phyloP scores from a whole-genome alignment of 2,113 vertebrate species.

The Entomyzon cyanotis region DNA sequence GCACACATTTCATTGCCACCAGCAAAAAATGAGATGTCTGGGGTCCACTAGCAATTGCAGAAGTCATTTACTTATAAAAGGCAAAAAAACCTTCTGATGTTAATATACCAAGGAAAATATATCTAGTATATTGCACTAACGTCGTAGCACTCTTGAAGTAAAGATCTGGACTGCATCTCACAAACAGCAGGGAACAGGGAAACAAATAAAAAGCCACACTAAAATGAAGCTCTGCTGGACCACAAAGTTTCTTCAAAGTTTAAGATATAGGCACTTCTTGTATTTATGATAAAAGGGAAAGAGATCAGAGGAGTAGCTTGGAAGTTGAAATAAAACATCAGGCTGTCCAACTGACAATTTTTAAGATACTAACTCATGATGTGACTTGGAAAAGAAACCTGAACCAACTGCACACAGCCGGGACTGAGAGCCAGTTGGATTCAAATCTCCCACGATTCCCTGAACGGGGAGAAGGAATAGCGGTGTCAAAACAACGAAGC shows the following conservation, averaged over 20 bases:
- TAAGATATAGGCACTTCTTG: not conserved
- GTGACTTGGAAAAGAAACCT: not conserved
- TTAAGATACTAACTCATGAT: not conserved
- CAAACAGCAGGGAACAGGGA: not conserved
- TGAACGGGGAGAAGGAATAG: not conserved
- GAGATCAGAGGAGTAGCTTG: not conserved
- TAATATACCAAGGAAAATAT: not conserved
- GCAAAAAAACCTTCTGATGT: not conserved
- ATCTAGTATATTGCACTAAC: accelerated
- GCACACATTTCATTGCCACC: not conserved
- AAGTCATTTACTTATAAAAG: not conserved
- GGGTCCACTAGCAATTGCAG: not conserved
- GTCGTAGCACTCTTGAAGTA: not conserved
- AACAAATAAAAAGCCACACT: not conserved
- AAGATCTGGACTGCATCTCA: not conserved
- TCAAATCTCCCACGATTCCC: not conserved
- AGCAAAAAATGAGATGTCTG: not conserved
- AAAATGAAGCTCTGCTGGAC: not conserved
- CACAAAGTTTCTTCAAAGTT: conserved; percentile 11
- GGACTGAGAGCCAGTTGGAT: not conserved
- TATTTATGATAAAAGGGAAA: not conserved
- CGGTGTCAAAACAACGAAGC: not conserved
- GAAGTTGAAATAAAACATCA: not conserved
- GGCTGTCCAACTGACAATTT: not conserved
- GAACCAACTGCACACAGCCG: not conserved